Conservation (phyloP, 2,113 vertebrate genomes). For the Felis chaus region DNA sequence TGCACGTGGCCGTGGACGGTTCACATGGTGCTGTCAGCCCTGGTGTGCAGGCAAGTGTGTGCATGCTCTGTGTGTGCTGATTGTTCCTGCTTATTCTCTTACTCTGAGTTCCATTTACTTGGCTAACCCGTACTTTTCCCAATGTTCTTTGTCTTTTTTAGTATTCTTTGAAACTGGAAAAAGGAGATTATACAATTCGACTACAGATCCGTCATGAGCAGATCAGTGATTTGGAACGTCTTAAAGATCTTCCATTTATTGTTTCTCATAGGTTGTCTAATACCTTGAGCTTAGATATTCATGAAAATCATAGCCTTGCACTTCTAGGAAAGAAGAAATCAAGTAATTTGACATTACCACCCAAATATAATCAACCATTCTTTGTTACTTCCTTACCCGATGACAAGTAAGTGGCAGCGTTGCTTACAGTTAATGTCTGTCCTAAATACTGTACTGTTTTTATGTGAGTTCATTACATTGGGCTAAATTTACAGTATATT, state of each 20-base stretch:
- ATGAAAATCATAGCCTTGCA: constrained; percentile 95
- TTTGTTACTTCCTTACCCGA: constrained; percentile 95
- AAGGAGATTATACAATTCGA: constrained; percentile 96
- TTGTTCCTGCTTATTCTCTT: background rate
- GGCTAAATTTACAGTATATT: background rate
- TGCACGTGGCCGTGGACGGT: too few relatives aligned
- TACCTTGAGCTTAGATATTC: constrained; percentile 94
- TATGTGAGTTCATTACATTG: background rate
- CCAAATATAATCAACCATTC: constrained; percentile 93
- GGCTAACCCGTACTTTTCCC: constrained; percentile 41
- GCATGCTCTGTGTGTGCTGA: background rate
- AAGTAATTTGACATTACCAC: constrained; percentile 92
- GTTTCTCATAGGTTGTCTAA: constrained; percentile 96
- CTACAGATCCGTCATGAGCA: constrained; percentile 98
- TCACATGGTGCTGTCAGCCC: background rate
- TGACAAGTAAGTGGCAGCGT: constrained; percentile 92
- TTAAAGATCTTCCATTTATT: constrained; percentile 97
- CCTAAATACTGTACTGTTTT: background rate
- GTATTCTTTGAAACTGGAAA: constrained; percentile 99
- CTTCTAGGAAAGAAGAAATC: constrained; percentile 97
- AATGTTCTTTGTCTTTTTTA: constrained; percentile 77
- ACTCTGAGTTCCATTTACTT: background rate
- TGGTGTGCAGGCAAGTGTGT: background rate
- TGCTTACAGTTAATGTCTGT: background rate
- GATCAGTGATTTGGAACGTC: constrained; percentile 95